phyloP scores from a whole-genome alignment of 1,140 invertebrate genomes.

The Nomia melanderi region DNA sequence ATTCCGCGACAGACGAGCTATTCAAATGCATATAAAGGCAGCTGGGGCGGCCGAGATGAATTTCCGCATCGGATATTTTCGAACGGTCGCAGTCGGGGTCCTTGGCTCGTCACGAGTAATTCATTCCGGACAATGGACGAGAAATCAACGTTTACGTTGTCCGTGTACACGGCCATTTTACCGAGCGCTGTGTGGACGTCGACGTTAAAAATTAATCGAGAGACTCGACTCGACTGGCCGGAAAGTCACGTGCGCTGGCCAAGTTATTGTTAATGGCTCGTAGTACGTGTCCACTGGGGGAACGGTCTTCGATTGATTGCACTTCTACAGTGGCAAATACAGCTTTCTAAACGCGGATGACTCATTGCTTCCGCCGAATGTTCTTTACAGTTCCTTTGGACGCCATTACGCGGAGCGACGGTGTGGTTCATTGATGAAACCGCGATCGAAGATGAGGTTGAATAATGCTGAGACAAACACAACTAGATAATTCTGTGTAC shows the following conservation, averaged over 20 bases:
- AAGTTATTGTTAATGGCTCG: too few relatives aligned
- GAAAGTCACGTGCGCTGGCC: too few relatives aligned
- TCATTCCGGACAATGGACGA: conserved; percentile 23
- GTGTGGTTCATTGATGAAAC: too few relatives aligned
- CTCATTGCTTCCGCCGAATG: too few relatives aligned
- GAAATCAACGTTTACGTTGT: conserved; percentile 2
- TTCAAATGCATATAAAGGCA: conserved; percentile 37
- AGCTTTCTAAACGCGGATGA: too few relatives aligned
- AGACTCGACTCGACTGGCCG: not conserved
- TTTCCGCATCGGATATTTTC: not conserved
- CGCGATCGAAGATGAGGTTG: too few relatives aligned
- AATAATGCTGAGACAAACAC: too few relatives aligned
- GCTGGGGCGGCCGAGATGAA: not conserved
- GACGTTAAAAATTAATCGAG: not conserved
- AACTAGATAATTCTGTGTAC: too few relatives aligned
- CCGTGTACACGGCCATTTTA: not conserved
- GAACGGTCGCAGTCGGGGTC: not conserved
- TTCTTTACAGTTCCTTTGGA: too few relatives aligned
- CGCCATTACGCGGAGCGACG: too few relatives aligned
- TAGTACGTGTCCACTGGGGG: too few relatives aligned
- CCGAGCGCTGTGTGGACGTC: not conserved
- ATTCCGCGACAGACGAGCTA: conserved; percentile 8
- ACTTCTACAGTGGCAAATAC: too few relatives aligned
- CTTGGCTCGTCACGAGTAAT: conserved; percentile 18
- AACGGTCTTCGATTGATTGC: not conserved